Base-by-base conservation (phyloP, 2,888 invertebrate genomes). In the Helicoverpa assulta region DNA sequence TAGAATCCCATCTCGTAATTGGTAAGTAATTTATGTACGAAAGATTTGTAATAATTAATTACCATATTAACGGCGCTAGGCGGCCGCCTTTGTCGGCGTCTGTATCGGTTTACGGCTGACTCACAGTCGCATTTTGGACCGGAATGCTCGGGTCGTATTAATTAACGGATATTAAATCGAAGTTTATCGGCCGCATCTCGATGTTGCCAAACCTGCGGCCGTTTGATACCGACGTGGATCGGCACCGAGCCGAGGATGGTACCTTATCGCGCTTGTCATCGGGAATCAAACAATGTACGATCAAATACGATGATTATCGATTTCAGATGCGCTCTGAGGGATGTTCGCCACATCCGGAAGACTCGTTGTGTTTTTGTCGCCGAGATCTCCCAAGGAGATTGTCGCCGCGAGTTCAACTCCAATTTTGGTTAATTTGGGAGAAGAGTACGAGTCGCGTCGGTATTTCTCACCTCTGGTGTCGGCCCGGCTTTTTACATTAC, bases 121-220 rank as follows among this genome's bases (percentile, higher is more conserved):
- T 94, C 94, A 93, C 92, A 92, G 90, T 91, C 93, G 88, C 92
- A 92, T 92, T 91, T 92, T 92, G 90, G 89, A 87, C 88, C 91
- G 91, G 94, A 92, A 94, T 94, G 91, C 92, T 92, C 90, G 92
- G 91, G 90, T 92, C 90, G 94, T 94, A 95, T 95, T 95, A 95
- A 95, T 95, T 95, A 95, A 95, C 95, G 93, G 92, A 94, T 94
- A 94, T 95, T 93, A 94, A 94, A 95, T 93, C 92, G 92, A 92
- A 93, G 91, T 95, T 95, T 95, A 95, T 95, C 95, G 93, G 88
- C 85, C 89, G 87, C 91, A 95, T 95, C 94, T 95, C 92, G 91
- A 90, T 91, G 93, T 94, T 95, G 95, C 93, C 94, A 94, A 95
- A 95, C 95, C 91, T 89, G 92, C 93, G 94, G 93, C 91, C 86